Evolutionary conservation across 1,140 invertebrate species (phyloP).

Genomic region (Latrodectus geometricus): DNA sequence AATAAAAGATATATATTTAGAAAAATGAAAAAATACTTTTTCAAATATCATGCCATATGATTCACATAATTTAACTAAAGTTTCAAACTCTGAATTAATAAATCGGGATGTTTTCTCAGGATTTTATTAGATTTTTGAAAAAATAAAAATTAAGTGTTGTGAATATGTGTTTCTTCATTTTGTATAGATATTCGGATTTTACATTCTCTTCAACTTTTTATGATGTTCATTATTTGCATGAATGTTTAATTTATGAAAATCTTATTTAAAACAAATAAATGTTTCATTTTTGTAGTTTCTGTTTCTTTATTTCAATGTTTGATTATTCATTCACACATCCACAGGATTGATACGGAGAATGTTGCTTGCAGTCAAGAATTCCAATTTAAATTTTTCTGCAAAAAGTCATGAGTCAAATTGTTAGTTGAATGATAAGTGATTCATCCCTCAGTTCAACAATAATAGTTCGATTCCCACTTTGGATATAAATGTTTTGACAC

Average conservation of each 20-base stretch:
- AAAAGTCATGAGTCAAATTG: too few relatives aligned
- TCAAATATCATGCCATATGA: background rate
- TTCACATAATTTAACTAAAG: background rate
- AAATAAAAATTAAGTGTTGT: constrained; percentile 15
- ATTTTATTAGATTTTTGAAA: background rate
- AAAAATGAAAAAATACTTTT: too few relatives aligned
- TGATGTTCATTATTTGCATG: constrained; percentile 31
- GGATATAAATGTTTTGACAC: too few relatives aligned
- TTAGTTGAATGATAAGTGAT: too few relatives aligned
- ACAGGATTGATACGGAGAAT: too few relatives aligned
- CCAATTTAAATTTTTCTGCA: too few relatives aligned
- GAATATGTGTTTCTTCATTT: constrained; percentile 13
- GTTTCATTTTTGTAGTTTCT: constrained; percentile 8
- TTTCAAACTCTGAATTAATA: background rate
- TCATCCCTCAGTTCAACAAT: too few relatives aligned
- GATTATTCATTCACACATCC: too few relatives aligned
- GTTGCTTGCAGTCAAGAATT: too few relatives aligned
- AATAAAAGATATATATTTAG: too few relatives aligned
- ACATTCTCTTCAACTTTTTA: constrained; percentile 13
- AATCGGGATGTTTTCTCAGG: background rate
- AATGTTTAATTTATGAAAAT: constrained; percentile 58
- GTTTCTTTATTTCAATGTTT: background rate
- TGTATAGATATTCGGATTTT: constrained; percentile 31
- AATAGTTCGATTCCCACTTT: too few relatives aligned
- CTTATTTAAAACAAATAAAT: constrained; percentile 55